Conservation (phyloP, 2,888 invertebrate species). For the Caenorhabditis parvicauda region DNA sequence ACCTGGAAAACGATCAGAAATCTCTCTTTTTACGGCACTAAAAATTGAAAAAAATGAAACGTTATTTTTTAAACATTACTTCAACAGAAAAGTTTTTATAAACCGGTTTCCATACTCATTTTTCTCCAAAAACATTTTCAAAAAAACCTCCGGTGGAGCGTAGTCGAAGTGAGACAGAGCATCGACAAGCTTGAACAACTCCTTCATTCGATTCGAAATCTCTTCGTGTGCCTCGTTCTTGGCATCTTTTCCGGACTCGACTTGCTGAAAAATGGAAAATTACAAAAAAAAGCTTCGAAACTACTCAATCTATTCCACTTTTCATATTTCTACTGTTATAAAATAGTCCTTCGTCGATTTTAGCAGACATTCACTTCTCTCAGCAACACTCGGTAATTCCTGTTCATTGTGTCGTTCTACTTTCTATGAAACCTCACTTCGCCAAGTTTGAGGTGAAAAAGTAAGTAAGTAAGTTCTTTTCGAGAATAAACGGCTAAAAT, state of each 20-base stretch:
- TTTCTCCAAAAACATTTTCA: slow-evolving; percentile 1
- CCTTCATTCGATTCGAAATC: slow-evolving; percentile 75
- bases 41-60: not conserved
- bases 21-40: not conserved
- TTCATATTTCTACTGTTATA: too few species aligned
- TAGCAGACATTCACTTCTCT: too few species aligned
- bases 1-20: too few species aligned
- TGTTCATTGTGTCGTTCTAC: too few species aligned
- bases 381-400: not conserved
- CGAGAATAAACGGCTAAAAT: too few species aligned
- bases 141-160: slow-evolving; percentile 71
- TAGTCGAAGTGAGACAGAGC: slow-evolving; percentile 90
- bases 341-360: too few species aligned
- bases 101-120: not conserved
- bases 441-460: too few species aligned
- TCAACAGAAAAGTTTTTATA: not conserved
- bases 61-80: not conserved
- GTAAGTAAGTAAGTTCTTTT: too few species aligned
- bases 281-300: too few species aligned
- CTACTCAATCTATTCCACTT: too few species aligned
- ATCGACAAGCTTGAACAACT: slow-evolving; percentile 82
- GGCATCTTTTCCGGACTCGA: slow-evolving; percentile 3
- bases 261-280: not conserved
- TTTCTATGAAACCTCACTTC: too few species aligned
- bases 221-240: slow-evolving; percentile 76